Base-by-base conservation (phyloP, 2,797 vertebrate species). In the Cryptoprocta ferox region DNA sequence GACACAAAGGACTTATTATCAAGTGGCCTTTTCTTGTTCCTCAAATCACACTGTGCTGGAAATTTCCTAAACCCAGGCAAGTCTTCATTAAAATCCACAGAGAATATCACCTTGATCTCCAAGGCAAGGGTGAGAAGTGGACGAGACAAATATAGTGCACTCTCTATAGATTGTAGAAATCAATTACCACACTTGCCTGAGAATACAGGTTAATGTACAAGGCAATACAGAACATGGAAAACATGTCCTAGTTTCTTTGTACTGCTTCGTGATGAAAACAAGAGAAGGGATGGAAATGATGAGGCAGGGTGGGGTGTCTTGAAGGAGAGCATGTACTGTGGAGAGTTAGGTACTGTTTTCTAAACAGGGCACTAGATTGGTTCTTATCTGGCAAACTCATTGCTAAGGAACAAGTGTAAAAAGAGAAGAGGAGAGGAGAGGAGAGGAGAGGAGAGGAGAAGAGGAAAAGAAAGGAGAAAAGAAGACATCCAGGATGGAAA, bases 81-180 rank as follows among this genome's bases (percentile, higher is more conserved):
- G 15, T n/a, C 11, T 88, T 87, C 56, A 13, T 76, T 91, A 91
- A 82, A 71, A 94, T 61, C 35, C 37, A 56, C 28, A 61, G 70
- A 71, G 56, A 78, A 24, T 45, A 68, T 66, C 15, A 66, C 42
- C 35, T 82, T 81, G 21, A 39, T 15, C 45, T 89, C 30, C 30
- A 71, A 32, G n/a, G 8, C 21, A 89, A 68, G 32, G 37, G 2
- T 92, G 32, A 53, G 45, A 87, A 75, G 39, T 45, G 66, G 53
- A 71, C 42, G 65, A 91, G 50, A 45, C 14, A 48, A 28, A 63
- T 45, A 21, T 9, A 26, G 9, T 28, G 16, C 39, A 30, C 12
- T 8, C 32, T 68, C n/a, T 19, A 91, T 88, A 76, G 61, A 89
- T 11, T 12, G 21, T 24, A 83, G 71, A 73, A 66, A 63, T 30